These are phyloP conservation scores for Harpalus rubripes DNA, from an alignment of 2,888 invertebrate species.

Conservation along the genomic window DNA sequence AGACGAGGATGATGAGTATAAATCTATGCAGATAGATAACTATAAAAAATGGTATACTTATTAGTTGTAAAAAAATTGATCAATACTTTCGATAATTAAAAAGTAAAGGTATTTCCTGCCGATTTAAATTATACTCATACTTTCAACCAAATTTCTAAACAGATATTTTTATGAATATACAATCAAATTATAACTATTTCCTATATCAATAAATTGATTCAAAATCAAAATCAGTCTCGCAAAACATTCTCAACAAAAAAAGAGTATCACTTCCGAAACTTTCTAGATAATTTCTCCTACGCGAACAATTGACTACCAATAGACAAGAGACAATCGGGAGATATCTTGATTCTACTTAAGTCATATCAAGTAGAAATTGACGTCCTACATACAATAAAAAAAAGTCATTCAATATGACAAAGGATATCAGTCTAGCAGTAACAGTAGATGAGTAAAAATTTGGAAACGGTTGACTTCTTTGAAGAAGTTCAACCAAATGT, in stretches of 20 bases:
- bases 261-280: background rate
- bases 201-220: background rate
- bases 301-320: slow-evolving; percentile 1
- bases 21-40: too few relatives aligned
- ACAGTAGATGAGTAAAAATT: background rate
- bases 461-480: background rate
- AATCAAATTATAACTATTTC: too few relatives aligned
- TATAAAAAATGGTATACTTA: too few relatives aligned
- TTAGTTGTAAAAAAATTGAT: too few relatives aligned
- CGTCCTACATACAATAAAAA: background rate
- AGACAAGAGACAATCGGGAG: background rate
- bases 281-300: slow-evolving; percentile 2
- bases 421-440: too few relatives aligned
- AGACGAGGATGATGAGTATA: too few relatives aligned
- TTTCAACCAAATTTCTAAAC: too few relatives aligned
- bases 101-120: too few relatives aligned
- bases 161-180: too few relatives aligned
- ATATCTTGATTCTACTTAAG: background rate
- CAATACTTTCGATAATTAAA: too few relatives aligned
- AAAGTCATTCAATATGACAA: background rate
- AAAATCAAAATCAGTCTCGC: background rate
- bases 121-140: too few relatives aligned
- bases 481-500: background rate
- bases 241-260: background rate
- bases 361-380: background rate